Base-by-base conservation (phyloP, 2,797 vertebrate species). In the Pseudomugil tenellus region DNA sequence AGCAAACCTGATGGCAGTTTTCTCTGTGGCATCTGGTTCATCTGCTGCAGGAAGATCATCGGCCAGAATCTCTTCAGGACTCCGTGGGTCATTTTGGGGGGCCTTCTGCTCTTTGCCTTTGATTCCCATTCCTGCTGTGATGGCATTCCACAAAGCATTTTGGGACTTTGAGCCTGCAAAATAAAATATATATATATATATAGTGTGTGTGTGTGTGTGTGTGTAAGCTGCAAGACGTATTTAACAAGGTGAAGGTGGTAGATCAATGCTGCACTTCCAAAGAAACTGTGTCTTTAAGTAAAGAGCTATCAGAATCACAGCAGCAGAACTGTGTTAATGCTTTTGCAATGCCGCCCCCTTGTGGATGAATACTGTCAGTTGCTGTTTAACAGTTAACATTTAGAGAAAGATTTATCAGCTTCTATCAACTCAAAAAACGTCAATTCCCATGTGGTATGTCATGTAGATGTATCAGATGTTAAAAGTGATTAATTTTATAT, bases 101-200 rank as follows among this genome's bases (percentile, higher is more conserved):
- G 85, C 83, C 0, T 92, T 93, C 63, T 89, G 86, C 84, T 93
- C 90, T 80, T 94, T 96, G 80, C 95, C 96, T 90, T 95, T 96
- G 79, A 94, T 89, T 35, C 94, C 95, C 85, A 96, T 94, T 28
- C 95, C 96, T 2, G 95, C 90, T 0, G 96, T 96, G 83, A 96
- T 93, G 67, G 95, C 94, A 63, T 95, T 97, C 96, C 96, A 97
- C 74, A 98, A 84, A 63, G 94, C 96, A 82, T 94, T 98, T 87
- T 98, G 97, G 25, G 97, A 98, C 85, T 98, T 97, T 62, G 97
- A 99, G 21, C 96, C 97, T 99, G 67, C n/a, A 52, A 49, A 26
- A 25, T 28, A 34, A 34, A 31, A 1, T 29, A 61, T 1, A 66
- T 9, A 39, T 29, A 29, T 29, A 29, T 29, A 29, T 29, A 29